phyloP scores from a whole-genome alignment of 2,113 vertebrate species.

The Petrocephalus microphthalmus region DNA sequence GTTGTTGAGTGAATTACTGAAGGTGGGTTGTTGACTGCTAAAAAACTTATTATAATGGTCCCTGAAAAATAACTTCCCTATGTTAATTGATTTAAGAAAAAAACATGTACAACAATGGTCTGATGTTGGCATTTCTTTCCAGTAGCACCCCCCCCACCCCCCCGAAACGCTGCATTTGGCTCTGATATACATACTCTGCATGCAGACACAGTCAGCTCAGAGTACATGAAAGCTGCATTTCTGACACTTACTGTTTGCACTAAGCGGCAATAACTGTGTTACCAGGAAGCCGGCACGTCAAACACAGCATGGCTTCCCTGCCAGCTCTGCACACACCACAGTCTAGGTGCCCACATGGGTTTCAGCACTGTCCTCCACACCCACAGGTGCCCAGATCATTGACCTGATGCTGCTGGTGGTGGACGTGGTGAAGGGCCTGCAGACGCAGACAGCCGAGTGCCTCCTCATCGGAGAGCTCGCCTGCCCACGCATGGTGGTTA shows the following conservation, averaged over 20 bases:
- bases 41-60: neutral
- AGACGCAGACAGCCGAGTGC: conserved; percentile 96
- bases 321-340: too few species aligned
- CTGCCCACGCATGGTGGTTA: conserved; percentile 86
- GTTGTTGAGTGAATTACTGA: neutral
- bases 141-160: neutral
- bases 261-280: neutral
- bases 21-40: neutral
- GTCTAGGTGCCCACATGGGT: neutral
- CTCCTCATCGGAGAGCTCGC: conserved; percentile 92
- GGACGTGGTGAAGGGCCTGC: conserved; percentile 93
- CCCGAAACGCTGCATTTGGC: neutral
- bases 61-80: neutral
- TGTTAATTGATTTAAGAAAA: neutral
- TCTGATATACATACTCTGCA: neutral
- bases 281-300: neutral
- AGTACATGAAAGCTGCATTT: neutral
- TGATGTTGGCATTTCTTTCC: neutral
- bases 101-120: neutral
- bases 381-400: conserved; percentile 90
- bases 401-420: conserved; percentile 97
- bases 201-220: neutral
- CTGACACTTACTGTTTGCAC: neutral
- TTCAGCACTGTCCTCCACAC: neutral
- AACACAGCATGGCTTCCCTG: neutral